phyloP scores from a whole-genome alignment of 2,888 invertebrate species.

The Dasysyrphus albostriatus region DNA sequence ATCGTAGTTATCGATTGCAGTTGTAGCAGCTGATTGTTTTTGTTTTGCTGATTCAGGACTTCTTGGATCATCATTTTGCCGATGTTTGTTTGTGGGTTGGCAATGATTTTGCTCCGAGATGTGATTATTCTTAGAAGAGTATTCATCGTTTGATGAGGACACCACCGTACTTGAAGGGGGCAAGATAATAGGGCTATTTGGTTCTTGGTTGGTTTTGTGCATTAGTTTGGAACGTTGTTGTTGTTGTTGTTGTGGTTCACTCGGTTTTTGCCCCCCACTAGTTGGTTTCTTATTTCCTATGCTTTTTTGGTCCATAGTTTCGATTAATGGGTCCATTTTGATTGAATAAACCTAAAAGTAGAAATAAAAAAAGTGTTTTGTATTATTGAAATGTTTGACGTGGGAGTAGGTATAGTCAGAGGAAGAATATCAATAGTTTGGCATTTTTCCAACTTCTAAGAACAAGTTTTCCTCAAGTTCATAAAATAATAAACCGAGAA shows the following conservation, averaged over 20 bases:
- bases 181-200: slow-evolving; percentile 50
- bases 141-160: slow-evolving; percentile 36
- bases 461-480: neutral
- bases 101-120: slow-evolving; percentile 21
- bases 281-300: slow-evolving; percentile 64
- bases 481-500: too few relatives aligned
- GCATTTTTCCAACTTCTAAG: neutral
- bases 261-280: slow-evolving; percentile 54
- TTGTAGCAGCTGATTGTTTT: neutral
- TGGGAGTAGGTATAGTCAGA: too few relatives aligned
- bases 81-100: slow-evolving; percentile 37
- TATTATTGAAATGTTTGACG: neutral
- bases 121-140: slow-evolving; percentile 42
- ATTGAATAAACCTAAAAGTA: slow-evolving; percentile 57
- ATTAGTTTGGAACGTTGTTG: slow-evolving; percentile 48
- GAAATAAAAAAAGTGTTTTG: slow-evolving; percentile 1
- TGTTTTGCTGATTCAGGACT: slow-evolving; percentile 18
- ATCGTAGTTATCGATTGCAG: slow-evolving; percentile 41
- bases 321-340: slow-evolving; percentile 72
- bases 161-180: slow-evolving; percentile 25
- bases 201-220: slow-evolving; percentile 66
- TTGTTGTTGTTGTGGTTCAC: slow-evolving; percentile 45
- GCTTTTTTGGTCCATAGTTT: slow-evolving; percentile 73
- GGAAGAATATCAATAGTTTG: neutral
- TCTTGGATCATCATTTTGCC: slow-evolving; percentile 15